Conservation (phyloP, 2,797 vertebrate species). For the Alcedo atthis region DNA sequence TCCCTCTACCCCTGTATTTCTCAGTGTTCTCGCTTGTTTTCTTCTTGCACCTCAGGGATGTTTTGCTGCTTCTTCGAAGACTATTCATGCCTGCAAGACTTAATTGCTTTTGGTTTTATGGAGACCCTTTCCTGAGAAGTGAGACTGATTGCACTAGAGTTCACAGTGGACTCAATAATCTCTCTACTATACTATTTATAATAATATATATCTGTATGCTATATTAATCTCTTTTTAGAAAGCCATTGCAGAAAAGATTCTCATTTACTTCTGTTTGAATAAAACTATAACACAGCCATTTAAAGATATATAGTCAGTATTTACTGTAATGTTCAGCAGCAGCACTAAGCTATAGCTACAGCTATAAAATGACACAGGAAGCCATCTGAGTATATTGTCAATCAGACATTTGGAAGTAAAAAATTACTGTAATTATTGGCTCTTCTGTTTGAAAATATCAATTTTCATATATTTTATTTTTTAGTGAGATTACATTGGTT, state of each 20-base stretch:
- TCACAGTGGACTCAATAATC: background rate
- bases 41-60: background rate
- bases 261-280: slow-evolving; percentile 52
- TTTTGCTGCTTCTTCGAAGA: background rate
- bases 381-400: slow-evolving; percentile 22
- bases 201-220: background rate
- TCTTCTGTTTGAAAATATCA: slow-evolving; percentile 30
- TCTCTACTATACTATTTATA: background rate
- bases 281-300: slow-evolving; percentile 43
- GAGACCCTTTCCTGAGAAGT: background rate
- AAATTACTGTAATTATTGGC: slow-evolving; percentile 57
- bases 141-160: background rate
- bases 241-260: background rate
- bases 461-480: background rate
- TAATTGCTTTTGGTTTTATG: background rate
- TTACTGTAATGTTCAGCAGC: slow-evolving; percentile 48
- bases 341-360: background rate
- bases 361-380: slow-evolving; percentile 22
- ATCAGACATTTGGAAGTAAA: slow-evolving; percentile 24
- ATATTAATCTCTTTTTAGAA: slow-evolving; percentile 12
- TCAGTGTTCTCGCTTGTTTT: background rate
- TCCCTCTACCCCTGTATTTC: background rate
- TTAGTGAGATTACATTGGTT: background rate
- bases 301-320: slow-evolving; percentile 53
- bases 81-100: background rate